Evolutionary conservation across 2,113 vertebrate species (phyloP).

Genomic region (Chrysochloris asiatica): DNA sequence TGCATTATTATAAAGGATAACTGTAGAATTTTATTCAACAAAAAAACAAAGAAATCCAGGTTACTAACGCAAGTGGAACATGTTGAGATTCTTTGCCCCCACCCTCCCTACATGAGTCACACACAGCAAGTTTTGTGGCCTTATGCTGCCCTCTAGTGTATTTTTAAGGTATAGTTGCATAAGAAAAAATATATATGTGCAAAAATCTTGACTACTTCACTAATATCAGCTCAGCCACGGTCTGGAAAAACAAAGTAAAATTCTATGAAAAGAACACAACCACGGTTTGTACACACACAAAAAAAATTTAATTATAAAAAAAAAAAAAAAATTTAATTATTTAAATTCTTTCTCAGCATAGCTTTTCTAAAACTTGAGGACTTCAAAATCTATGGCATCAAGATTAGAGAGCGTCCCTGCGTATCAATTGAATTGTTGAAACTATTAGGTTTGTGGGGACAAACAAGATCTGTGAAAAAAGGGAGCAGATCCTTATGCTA

Average conservation of each 20-base stretch:
- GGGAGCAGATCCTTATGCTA: background rate
- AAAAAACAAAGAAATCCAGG: conserved; percentile 65
- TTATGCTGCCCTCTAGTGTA: conserved; percentile 85
- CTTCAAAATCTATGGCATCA: background rate
- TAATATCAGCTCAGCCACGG: background rate
- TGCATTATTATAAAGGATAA: conserved; percentile 23
- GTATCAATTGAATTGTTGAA: too few relatives aligned
- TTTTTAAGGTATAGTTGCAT: background rate
- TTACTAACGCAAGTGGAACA: background rate
- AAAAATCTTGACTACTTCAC: background rate
- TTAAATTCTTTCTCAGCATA: background rate
- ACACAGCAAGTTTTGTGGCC: conserved; percentile 54
- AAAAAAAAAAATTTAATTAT: too few relatives aligned
- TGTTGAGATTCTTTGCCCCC: background rate
- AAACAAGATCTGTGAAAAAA: conserved; percentile 2
- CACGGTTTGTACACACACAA: too few relatives aligned
- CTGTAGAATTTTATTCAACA: conserved; percentile 42
- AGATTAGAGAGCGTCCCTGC: too few relatives aligned
- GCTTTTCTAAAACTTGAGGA: background rate
- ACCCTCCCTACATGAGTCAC: background rate
- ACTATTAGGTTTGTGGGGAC: background rate
- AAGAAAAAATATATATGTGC: background rate
- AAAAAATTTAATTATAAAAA: too few relatives aligned
- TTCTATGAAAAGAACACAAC: too few relatives aligned
- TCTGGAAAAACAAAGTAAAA: too few relatives aligned